Conservation (phyloP, 2,888 invertebrate species). For the Himalopsyche anomala region DNA sequence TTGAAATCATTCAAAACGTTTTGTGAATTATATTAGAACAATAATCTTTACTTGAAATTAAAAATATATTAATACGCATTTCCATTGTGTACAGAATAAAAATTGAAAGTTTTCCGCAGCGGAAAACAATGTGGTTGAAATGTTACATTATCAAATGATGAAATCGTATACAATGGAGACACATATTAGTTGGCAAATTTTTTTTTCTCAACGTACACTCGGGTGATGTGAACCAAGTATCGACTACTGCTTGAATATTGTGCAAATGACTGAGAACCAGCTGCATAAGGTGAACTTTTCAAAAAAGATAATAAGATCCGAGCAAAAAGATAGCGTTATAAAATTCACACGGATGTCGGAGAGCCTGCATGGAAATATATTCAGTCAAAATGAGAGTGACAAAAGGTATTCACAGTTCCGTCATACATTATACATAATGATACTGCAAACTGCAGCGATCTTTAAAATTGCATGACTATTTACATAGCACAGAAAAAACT, state of each 20-base stretch:
- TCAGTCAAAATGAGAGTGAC: slow-evolving; percentile 44
- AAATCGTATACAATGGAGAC: slow-evolving; percentile 58
- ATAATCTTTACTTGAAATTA: slow-evolving; percentile 31
- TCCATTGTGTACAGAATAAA: slow-evolving; percentile 66
- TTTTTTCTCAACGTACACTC: slow-evolving; percentile 55
- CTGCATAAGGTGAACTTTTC: slow-evolving; percentile 56
- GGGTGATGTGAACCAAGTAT: slow-evolving; percentile 34
- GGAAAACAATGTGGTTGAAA: slow-evolving; percentile 63
- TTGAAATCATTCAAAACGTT: background rate
- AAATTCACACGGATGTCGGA: slow-evolving; percentile 60
- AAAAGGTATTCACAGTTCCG: slow-evolving; percentile 59
- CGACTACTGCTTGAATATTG: slow-evolving; percentile 46
- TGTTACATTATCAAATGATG: slow-evolving; percentile 50
- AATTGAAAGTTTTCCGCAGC: slow-evolving; percentile 69
- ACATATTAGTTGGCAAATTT: slow-evolving; percentile 50
- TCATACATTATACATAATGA: background rate
- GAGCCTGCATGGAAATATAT: slow-evolving; percentile 53
- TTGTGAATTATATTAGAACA: background rate
- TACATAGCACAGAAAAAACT: slow-evolving; percentile 45
- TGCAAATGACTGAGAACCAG: slow-evolving; percentile 62
- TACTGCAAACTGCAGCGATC: background rate
- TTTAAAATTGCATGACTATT: slow-evolving; percentile 30
- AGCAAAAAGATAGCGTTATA: slow-evolving; percentile 54
- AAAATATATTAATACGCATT: slow-evolving; percentile 60
- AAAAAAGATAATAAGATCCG: slow-evolving; percentile 54